These are phyloP conservation scores for Ancistrus triradiatus DNA, from an alignment of 2,113 vertebrate genomes.

Conservation along the genomic window DNA sequence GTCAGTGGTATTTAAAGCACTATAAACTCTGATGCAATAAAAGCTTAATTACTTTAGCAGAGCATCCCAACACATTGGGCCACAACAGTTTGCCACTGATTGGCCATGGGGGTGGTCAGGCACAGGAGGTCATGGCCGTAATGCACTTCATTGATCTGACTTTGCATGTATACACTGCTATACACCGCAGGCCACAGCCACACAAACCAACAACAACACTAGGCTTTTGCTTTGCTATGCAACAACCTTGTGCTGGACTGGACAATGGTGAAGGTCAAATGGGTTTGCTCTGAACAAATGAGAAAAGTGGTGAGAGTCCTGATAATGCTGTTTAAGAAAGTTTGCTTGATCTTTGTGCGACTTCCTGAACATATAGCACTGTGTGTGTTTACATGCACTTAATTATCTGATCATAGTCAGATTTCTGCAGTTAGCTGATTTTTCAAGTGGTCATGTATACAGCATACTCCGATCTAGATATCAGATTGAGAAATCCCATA, in stretches of 20 bases:
- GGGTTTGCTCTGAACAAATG: constrained; percentile 17
- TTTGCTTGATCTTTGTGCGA: constrained; percentile 17
- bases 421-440: too few relatives aligned
- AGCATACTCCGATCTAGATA: too few relatives aligned
- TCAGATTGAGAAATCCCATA: too few relatives aligned
- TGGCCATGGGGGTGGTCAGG: constrained; percentile 19
- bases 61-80: constrained; percentile 27
- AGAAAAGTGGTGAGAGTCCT: constrained; percentile 23
- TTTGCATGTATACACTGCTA: constrained; percentile 22
- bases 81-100: constrained; percentile 39
- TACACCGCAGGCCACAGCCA: constrained; percentile 5
- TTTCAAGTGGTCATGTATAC: too few relatives aligned
- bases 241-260: not conserved
- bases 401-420: too few relatives aligned
- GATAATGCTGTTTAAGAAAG: constrained; percentile 18
- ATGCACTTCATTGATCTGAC: constrained; percentile 34
- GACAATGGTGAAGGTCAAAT: constrained; percentile 18
- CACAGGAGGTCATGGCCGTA: constrained; percentile 25
- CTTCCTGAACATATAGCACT: too few relatives aligned
- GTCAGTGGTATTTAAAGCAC: constrained; percentile 38
- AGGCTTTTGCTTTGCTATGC: not conserved
- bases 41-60: constrained; percentile 41
- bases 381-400: too few relatives aligned
- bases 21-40: constrained; percentile 36
- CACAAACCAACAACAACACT: constrained; percentile 13